Percentiles rank a stretch among this genome's conserved stretches.
These are phyloP conservation scores for Hylyphantes graminicola DNA, from an alignment of 1,140 invertebrate genomes.

Conservation along the genomic window DNA sequence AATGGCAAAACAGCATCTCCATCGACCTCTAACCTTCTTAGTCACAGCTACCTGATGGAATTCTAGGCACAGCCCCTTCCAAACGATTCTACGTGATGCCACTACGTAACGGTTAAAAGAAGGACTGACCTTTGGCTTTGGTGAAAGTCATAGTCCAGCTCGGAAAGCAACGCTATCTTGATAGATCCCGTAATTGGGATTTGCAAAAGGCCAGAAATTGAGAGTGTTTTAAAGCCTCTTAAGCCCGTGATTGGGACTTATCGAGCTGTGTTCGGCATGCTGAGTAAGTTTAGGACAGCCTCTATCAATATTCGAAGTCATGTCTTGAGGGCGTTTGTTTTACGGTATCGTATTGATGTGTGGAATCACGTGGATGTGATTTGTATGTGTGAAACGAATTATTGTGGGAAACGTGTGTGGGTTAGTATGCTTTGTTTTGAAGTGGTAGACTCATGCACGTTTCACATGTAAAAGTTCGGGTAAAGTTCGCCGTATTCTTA, in stretches of 20 bases:
- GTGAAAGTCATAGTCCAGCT: no score
- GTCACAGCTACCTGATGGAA: background rate
- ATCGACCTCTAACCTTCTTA: no score
- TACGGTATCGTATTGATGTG: background rate
- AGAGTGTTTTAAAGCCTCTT: background rate
- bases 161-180: no score
- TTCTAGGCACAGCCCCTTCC: conserved; percentile 38
- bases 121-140: conserved; percentile 12
- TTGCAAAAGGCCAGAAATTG: conserved; percentile 20
- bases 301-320: conserved; percentile 50
- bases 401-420: no score
- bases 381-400: no score
- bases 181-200: conserved; percentile 50
- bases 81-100: conserved; percentile 12
- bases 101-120: conserved; percentile 22
- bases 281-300: background rate
- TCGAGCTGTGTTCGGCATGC: conserved; percentile 17
- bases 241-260: conserved; percentile 41
- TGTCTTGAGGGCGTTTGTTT: conserved; percentile 28
- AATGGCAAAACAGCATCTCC: no score
- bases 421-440: no score
- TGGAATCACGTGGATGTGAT: no score
- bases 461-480: no score
- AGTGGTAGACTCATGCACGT: no score
- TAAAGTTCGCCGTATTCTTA: no score